Base-by-base conservation (phyloP, 2,113 vertebrate species). In the Acrocephalus kingi region DNA sequence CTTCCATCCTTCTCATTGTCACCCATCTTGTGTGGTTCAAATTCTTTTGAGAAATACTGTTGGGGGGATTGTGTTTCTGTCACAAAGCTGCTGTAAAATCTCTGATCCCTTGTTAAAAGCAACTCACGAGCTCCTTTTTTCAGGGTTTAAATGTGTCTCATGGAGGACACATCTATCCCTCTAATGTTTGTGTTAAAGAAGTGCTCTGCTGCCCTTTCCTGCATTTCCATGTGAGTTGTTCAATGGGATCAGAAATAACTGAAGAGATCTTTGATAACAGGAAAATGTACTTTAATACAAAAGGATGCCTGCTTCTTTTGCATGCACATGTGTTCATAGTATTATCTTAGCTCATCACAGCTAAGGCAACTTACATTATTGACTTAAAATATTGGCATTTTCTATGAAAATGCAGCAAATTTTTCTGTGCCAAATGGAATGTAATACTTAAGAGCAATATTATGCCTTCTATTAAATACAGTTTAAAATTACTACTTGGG, bases 281-380 rank as follows among this genome's bases (percentile, higher is more conserved):
- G 37, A 77, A 77, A 78, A 74, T 24, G 2, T 31, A 24, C 24
- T 73, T 56, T 8, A 58, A 41, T 56, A 23, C 15, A 18, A 64
- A 89, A 89, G 69, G 24, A 37, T 64, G 10, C 8, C 33, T 61
- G 7, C 39, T 94, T 81, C 10, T 10, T 67, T 41, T 59, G 23
- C 68, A 15, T 30, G 39, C 11, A 14, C 0, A 0, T 1, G 0
- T 80, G 23, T 43, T 84, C 33, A 30, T 25, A 31, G 13, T 35
- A 23, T n/a, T 84, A 35, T 20, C 87, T 52, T 35, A 69, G 20
- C n/a, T 87, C 12, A 43, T 52, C 17, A 27, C 2, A 3, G 23
- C 27, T 24, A 84, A 77, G 25, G 6, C 33, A 59, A 30, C 41
- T 77, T 72, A 41, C 4, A 33, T 48, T 71, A 15, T 1, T 4